Evolutionary conservation across 2,797 vertebrate genomes (phyloP), one percentile per base, ranked within the genome.

Genomic region (Liparis tanakae): DNA sequence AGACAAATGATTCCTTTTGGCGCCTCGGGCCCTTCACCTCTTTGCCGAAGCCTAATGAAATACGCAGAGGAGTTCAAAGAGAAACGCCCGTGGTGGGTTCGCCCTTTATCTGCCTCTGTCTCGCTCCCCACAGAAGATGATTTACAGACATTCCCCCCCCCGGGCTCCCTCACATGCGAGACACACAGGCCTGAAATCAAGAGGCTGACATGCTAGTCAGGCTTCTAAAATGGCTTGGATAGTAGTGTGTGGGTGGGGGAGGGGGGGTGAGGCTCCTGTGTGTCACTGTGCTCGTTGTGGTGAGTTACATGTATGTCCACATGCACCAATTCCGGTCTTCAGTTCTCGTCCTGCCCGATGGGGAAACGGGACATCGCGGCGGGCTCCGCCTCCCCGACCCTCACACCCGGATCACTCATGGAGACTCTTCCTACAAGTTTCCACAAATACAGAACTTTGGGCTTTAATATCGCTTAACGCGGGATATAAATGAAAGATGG

Each of bases 41-140:
- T 37, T 50, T 25, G 60, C 67, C 73, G 0, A 55, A 30, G 51
- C 65, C 56, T 73, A 85, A 83, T 85, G 76, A 82, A 84, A 84
- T 67, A 81, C 78, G 76, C 66, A 65, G 59, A 59, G 39, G 1
- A 85, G 70, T 91, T 92, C 85, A 91, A 92, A 91, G 85, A 59
- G 67, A 87, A 90, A 83, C 36, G 67, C 78, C 81, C 79, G 68
- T 72, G 86, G 88, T 85, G 70, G 80, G 80, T 83, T 86, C 73
- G 53, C 70, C 61, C 60, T 70, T 80, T 48, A 81, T 83, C 83
- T 74, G 55, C 48, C 65, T 67, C 69, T 67, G 65, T 76, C 64
- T 70, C 53, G 6, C 57, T 64, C 61, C 70, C 60, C 48, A 25
- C 81, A 79, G 70, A 83, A 65, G 70, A 89, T 90, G 87, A 91